phyloP scores from a whole-genome alignment of 2,888 invertebrate species.

The Syrphus vitripennis region DNA sequence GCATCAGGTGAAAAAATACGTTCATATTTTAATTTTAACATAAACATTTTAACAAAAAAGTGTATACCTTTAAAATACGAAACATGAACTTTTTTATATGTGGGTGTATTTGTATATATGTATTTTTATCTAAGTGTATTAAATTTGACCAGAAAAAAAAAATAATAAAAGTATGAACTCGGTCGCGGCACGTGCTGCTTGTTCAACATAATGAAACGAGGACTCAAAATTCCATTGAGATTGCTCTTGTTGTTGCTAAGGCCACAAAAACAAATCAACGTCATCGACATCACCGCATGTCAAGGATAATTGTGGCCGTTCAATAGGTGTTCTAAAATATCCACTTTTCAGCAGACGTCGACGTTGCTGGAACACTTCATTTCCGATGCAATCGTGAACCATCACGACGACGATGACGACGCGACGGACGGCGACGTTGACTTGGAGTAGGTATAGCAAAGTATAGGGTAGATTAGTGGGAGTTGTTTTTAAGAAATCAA shows the following conservation, averaged over 20 bases:
- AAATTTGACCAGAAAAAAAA: conserved; percentile 49
- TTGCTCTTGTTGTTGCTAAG: conserved; percentile 71
- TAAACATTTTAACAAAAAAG: background rate
- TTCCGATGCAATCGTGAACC: conserved; percentile 67
- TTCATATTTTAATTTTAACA: background rate
- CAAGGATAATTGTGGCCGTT: conserved; percentile 71
- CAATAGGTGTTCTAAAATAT: conserved; percentile 71
- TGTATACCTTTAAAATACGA: background rate
- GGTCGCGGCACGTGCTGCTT: conserved; percentile 61
- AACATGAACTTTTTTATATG: background rate
- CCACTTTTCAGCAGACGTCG: conserved; percentile 65
- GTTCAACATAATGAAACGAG: conserved; percentile 66
- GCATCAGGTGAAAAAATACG: background rate
- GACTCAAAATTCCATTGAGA: conserved; percentile 53
- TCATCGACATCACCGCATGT: conserved; percentile 70
- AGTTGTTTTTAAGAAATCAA: conserved; percentile 64
- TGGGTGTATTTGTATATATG: background rate
- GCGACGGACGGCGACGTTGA: conserved; percentile 8
- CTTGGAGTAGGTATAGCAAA: conserved; percentile 25
- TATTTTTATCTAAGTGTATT: background rate
- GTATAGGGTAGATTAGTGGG: conserved; percentile 59
- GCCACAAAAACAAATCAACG: conserved; percentile 69
- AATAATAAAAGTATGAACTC: conserved; percentile 41
- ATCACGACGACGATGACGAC: background rate
- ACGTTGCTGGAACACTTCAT: conserved; percentile 64